Base-by-base conservation (phyloP, 2,113 vertebrate species). In the Xiphias gladius region DNA sequence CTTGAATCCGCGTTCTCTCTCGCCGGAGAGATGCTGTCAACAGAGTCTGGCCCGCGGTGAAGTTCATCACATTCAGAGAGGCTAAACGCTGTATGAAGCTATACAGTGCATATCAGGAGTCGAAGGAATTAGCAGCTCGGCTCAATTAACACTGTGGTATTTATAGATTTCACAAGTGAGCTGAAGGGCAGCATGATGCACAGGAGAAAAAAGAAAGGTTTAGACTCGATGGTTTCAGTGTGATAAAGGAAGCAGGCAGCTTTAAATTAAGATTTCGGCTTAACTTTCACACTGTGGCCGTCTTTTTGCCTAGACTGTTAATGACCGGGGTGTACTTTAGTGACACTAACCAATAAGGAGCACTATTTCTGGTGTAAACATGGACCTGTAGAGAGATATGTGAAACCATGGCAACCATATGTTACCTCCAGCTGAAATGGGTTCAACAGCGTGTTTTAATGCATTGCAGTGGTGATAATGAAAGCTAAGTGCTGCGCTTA, bases 161-260 rank as follows among this genome's bases (percentile, higher is more conserved):
- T 89, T 88, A 93, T 94, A 92, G 89, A 77, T 72, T 77, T 93
- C 87, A 86, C 89, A 84, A 84, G 82, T 77, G 32, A 80, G 78
- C 72, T 61, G 73, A 76, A 76, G 88, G 83, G 72, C 32, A 4
- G 35, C 72, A 35, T 19, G 57, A 85, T 85, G 76, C 79, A 46
- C 46, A 52, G 52, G 65, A 63, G 52, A 52, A 10, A 41, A 57
- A 63, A 37, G 54, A 65, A 39, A 39, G 75, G 78, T 82, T 86
- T 55, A 76, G 52, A 75, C 46, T 74, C 46, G 58, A 55, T 71
- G 61, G 76, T 78, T 73, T 78, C 64, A 85, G 24, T 16, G 50
- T 48, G 30, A 90, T 69, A 48, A 70, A 24, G 22, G 4, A 37
- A 67, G 54, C 55, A 55, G 50, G 35, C 24, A 20, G 55, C 32